Percentiles rank a stretch among this genome's conserved stretches.
Evolutionary conservation across 2,113 vertebrate species (phyloP).

Genomic region (Centrocercus urophasianus): DNA sequence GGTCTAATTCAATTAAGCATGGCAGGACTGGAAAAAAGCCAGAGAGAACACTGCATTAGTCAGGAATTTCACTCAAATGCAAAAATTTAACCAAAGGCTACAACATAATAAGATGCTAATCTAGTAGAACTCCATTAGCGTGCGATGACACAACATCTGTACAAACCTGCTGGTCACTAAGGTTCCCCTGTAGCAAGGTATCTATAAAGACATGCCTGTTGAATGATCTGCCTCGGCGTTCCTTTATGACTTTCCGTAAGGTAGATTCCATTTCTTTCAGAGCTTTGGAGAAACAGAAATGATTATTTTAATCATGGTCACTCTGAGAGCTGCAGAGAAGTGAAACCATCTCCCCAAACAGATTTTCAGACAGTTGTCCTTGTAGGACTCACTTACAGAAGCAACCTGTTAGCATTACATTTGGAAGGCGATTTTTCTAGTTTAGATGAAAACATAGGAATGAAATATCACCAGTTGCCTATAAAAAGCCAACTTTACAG

Average conservation of each 20-base stretch:
- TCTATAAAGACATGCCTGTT: constrained; percentile 86
- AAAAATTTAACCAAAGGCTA: constrained; percentile 14
- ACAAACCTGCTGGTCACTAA: constrained; percentile 91
- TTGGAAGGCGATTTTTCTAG: not conserved
- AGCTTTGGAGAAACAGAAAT: constrained; percentile 77
- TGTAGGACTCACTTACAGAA: constrained; percentile 25
- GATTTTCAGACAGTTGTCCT: constrained; percentile 61
- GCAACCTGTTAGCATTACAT: not conserved
- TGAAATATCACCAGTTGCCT: not conserved
- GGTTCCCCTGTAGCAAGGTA: constrained; percentile 85
- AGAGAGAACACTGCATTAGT: not conserved
- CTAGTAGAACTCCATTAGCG: not conserved
- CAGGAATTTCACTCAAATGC: not conserved
- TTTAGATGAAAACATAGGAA: not conserved
- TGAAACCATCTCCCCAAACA: constrained; percentile 3
- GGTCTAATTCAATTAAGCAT: not conserved
- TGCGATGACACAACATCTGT: not conserved
- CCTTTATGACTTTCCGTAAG: constrained; percentile 87
- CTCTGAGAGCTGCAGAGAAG: constrained; percentile 9
- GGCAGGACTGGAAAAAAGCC: not conserved
- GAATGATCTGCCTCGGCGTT: constrained; percentile 82
- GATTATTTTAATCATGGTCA: constrained; percentile 41
- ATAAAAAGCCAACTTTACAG: not conserved
- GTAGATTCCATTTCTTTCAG: constrained; percentile 88
- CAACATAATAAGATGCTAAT: not conserved